These are phyloP conservation scores for Lytechinus pictus DNA, from an alignment of 35 echinoderm and acorn worm genomes.

Conservation along the genomic window DNA sequence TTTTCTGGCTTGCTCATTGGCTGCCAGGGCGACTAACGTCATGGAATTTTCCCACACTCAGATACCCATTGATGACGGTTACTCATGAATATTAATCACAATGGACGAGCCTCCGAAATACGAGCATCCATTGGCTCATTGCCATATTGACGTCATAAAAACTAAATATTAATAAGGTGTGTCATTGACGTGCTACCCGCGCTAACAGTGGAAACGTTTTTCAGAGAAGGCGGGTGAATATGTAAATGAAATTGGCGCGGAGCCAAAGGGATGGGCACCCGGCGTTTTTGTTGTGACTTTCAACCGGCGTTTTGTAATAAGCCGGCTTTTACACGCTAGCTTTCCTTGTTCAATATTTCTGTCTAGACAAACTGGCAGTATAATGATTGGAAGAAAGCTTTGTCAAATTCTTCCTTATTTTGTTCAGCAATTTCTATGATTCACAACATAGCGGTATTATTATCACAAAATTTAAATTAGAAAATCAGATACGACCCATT, in stretches of 20 bases:
- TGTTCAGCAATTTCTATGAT: too few relatives aligned
- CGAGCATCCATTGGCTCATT: neutral
- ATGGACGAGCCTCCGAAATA: neutral
- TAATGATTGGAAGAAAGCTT: too few relatives aligned
- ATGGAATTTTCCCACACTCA: constrained; percentile 17
- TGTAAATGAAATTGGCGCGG: constrained; percentile 14
- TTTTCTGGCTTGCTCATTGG: neutral
- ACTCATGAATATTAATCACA: constrained; percentile 32
- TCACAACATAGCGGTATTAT: too few relatives aligned
- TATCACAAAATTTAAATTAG: too few relatives aligned
- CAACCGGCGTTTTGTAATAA: constrained; percentile 4
- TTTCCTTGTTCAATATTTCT: too few relatives aligned
- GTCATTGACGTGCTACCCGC: constrained; percentile 18
- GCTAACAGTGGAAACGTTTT: neutral
- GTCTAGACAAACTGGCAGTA: too few relatives aligned
- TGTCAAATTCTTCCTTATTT: too few relatives aligned
- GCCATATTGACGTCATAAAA: neutral
- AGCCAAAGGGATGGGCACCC: constrained; percentile 7
- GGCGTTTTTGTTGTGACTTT: neutral
- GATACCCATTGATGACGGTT: neutral
- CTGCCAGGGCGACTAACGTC: neutral
- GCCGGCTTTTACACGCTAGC: neutral
- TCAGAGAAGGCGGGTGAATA: constrained; percentile 32
- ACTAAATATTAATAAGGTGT: constrained; percentile 1
- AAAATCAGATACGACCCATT: too few relatives aligned